Percentiles rank a stretch among this genome's conserved stretches.
phyloP scores from a whole-genome alignment of 2,888 invertebrate species.

The Siphlonurus alternatus region DNA sequence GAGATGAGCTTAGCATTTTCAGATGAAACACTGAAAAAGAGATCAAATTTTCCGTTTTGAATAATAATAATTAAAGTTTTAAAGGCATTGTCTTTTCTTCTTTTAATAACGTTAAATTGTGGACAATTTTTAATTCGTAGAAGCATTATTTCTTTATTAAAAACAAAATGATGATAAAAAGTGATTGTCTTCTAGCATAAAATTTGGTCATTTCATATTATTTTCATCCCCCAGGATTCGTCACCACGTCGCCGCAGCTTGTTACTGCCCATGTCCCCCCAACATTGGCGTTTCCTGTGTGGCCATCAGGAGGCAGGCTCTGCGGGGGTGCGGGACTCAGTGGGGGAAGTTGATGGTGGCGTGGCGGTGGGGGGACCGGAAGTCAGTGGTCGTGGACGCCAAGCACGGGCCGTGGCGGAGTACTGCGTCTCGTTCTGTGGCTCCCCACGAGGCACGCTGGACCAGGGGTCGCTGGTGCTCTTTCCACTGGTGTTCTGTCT shows the following conservation, averaged over 20 bases:
- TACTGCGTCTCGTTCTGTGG: constrained; percentile 41
- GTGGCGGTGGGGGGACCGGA: constrained; percentile 1
- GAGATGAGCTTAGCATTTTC: no score
- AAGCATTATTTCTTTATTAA: no score
- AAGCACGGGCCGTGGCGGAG: constrained; percentile 30
- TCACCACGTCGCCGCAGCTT: neutral
- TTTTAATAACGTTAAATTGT: no score
- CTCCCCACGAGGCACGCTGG: constrained; percentile 39
- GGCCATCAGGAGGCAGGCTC: neutral
- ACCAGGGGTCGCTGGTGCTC: constrained; percentile 39
- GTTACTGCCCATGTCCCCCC: neutral
- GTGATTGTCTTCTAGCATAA: no score
- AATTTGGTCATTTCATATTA: no score
- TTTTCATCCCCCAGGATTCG: no score
- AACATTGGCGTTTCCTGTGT: neutral
- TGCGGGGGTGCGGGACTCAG: neutral
- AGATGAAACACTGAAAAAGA: no score
- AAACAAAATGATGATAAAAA: no score
- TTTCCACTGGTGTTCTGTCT: constrained; percentile 40
- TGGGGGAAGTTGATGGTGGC: constrained; percentile 8
- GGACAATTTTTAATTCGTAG: no score
- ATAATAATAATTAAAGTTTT: neutral
- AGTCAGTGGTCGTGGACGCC: constrained; percentile 15
- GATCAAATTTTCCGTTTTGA: no score
- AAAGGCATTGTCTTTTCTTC: no score